Percentiles rank a stretch among this genome's conserved stretches.
Conservation (phyloP, 2,797 vertebrate species). For the Rhinatrema bivittatum region DNA sequence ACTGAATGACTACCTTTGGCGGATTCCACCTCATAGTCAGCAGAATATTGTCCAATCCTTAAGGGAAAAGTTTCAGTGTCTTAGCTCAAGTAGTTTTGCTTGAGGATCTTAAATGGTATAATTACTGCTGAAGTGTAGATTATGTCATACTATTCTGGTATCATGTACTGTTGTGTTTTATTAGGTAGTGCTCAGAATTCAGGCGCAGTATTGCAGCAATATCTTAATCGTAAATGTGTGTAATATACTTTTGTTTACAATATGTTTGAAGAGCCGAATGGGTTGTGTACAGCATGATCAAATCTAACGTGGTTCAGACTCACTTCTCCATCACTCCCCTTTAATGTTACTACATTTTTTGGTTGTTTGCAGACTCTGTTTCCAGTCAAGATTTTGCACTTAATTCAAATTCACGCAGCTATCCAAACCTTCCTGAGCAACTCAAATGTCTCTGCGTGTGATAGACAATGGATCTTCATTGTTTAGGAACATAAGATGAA, state of each 20-base stretch:
- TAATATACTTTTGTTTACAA: slow-evolving; percentile 17
- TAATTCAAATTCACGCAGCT: too few relatives aligned
- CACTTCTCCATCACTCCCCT: too few relatives aligned
- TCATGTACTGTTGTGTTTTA: slow-evolving; percentile 35
- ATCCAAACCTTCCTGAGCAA: too few relatives aligned
- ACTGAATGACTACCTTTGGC: slow-evolving; percentile 87
- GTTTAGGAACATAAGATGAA: too few relatives aligned
- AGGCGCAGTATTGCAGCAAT: slow-evolving; percentile 20
- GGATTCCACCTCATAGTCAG: slow-evolving; percentile 73
- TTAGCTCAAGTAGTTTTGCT: slow-evolving; percentile 93
- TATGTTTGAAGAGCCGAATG: slow-evolving; percentile 9
- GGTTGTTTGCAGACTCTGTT: too few relatives aligned
- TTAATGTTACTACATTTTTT: too few relatives aligned
- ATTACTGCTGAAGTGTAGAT: slow-evolving; percentile 5
- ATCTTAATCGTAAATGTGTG: slow-evolving; percentile 24
- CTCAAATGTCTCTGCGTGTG: too few relatives aligned
- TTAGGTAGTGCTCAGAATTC: slow-evolving; percentile 9
- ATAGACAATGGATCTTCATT: too few relatives aligned
- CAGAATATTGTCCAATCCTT: slow-evolving; percentile 90
- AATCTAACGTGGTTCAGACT: too few relatives aligned
- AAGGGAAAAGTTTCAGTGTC: slow-evolving; percentile 94
- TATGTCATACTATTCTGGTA: slow-evolving; percentile 14
- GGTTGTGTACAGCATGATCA: not conserved
- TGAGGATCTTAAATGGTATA: slow-evolving; percentile 40
- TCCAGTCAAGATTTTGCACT: not conserved